Conservation (phyloP, 1,140 invertebrate species). For the Scaptomyza hsui region DNA sequence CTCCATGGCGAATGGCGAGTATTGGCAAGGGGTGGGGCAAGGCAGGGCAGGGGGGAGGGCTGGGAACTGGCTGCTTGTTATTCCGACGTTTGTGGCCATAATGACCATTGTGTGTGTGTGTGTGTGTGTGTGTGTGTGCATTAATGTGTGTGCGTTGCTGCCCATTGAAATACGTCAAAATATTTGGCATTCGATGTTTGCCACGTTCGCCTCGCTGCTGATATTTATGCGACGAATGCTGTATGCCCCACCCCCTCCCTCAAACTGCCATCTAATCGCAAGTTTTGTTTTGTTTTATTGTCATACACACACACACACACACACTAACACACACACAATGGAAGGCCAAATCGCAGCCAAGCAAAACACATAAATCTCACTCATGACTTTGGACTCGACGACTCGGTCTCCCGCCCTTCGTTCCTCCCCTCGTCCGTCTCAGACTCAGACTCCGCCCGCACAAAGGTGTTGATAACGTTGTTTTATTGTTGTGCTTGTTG, state of each 20-base stretch:
- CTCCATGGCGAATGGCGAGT: constrained; percentile 1
- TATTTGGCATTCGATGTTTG: constrained; percentile 80
- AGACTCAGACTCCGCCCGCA: constrained; percentile 17
- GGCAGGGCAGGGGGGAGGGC: background rate
- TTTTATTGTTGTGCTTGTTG: constrained; percentile 43
- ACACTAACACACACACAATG: constrained; percentile 14
- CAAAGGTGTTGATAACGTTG: constrained; percentile 80
- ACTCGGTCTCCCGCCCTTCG: constrained; percentile 24
- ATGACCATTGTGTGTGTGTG: constrained; percentile 51
- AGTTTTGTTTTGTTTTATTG: constrained; percentile 81
- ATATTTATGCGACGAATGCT: constrained; percentile 67
- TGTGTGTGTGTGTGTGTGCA: constrained; percentile 39
- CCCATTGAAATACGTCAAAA: constrained; percentile 78
- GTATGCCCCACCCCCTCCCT: background rate
- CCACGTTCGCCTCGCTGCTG: constrained; percentile 46
- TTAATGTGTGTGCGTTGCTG: constrained; percentile 40
- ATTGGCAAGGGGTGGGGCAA: no score
- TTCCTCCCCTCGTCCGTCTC: no score
- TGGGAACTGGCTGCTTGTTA: constrained; percentile 50
- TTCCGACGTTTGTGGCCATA: constrained; percentile 68
- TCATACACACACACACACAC: constrained; percentile 39
- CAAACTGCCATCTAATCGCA: constrained; percentile 77
- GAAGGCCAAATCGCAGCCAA: constrained; percentile 59
- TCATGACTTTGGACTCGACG: constrained; percentile 70
- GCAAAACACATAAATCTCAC: constrained; percentile 82